Conservation (phyloP, 1,140 invertebrate genomes). For the Drosophila saltans region DNA sequence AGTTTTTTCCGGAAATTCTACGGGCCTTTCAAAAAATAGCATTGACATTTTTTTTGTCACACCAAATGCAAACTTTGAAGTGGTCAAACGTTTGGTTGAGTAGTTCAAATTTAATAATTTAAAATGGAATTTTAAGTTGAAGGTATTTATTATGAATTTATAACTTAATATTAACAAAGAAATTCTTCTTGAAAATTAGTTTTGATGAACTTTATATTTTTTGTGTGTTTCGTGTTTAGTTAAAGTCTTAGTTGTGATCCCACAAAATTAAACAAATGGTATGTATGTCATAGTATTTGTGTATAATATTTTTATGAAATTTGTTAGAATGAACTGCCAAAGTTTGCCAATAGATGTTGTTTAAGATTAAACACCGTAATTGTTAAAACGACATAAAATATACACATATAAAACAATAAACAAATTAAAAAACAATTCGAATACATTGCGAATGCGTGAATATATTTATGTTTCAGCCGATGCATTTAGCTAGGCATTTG, state of each 20-base stretch:
- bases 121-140: not conserved
- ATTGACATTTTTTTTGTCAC: too few species aligned
- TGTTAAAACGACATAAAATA: too few species aligned
- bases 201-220: slow-evolving; percentile 3
- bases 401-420: too few species aligned
- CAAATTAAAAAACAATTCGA: too few species aligned
- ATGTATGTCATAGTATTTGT: slow-evolving; percentile 13
- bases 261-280: slow-evolving; percentile 3
- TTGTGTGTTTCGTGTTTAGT: slow-evolving; percentile 26
- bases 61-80: not conserved
- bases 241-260: slow-evolving; percentile 30
- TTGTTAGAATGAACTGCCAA: slow-evolving; percentile 1
- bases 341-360: too few species aligned
- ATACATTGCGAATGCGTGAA: too few species aligned
- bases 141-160: not conserved
- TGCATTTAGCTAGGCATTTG: too few species aligned
- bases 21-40: too few species aligned
- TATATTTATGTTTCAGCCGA: too few species aligned
- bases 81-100: slow-evolving; percentile 8
- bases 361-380: too few species aligned
- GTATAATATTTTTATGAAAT: slow-evolving; percentile 9
- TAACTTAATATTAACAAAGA: not conserved
- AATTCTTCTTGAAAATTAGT: slow-evolving; percentile 18
- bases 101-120: not conserved
- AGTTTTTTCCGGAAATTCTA: too few species aligned